phyloP scores from a whole-genome alignment of 2,113 vertebrate genomes.

The Xiphias gladius region DNA sequence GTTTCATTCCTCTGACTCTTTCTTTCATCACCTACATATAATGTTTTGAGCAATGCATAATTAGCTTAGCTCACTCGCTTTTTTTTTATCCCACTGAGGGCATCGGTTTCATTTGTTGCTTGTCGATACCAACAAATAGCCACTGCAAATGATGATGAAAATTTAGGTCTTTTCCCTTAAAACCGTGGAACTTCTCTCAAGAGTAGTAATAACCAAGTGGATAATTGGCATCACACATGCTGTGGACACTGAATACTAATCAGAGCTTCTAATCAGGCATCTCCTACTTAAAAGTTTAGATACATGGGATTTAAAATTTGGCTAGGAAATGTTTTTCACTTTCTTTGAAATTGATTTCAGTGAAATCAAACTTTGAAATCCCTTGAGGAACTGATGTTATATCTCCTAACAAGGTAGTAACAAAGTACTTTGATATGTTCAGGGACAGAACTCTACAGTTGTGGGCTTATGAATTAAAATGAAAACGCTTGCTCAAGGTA shows the following conservation, averaged over 20 bases:
- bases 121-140: conserved; percentile 45
- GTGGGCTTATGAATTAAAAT: conserved; percentile 29
- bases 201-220: conserved; percentile 68
- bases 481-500: conserved; percentile 41
- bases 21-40: neutral
- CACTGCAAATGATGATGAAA: conserved; percentile 47
- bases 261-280: conserved; percentile 58
- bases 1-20: neutral
- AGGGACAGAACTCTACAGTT: conserved; percentile 12
- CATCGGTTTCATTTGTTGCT: conserved; percentile 42
- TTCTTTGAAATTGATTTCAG: conserved; percentile 45
- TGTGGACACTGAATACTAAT: conserved; percentile 72
- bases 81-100: conserved; percentile 21
- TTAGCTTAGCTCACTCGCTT: neutral
- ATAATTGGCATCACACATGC: conserved; percentile 73
- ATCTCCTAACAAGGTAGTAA: conserved; percentile 45
- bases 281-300: conserved; percentile 50
- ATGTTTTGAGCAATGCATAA: conserved; percentile 4
- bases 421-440: conserved; percentile 45
- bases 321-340: conserved; percentile 46
- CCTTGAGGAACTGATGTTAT: conserved; percentile 22
- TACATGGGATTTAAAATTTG: conserved; percentile 35
- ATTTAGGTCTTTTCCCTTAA: conserved; percentile 53
- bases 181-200: conserved; percentile 58
- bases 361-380: conserved; percentile 50